Conservation (phyloP, 2,888 invertebrate species). For the Tetramorium bicarinatum region DNA sequence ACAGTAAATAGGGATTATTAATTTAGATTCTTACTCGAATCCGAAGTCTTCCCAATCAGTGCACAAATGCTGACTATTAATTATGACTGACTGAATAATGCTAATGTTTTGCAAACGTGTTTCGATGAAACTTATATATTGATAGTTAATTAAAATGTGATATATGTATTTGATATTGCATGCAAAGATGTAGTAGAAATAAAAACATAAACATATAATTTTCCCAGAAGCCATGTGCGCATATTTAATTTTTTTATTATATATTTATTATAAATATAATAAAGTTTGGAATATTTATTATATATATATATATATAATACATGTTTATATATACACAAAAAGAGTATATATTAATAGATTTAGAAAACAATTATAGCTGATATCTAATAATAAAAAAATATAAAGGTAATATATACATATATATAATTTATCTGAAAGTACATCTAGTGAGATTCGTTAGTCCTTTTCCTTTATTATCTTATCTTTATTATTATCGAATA, state of each 20-base stretch:
- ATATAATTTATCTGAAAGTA: no score
- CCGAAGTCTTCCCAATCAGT: neutral
- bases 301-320: no score
- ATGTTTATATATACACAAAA: neutral
- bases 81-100: neutral
- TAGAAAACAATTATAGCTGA: conserved; percentile 21
- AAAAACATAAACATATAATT: neutral
- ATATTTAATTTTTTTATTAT: neutral
- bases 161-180: neutral
- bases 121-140: neutral
- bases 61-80: neutral
- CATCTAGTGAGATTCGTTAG: no score
- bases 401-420: no score
- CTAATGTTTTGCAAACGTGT: neutral
- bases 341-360: neutral
- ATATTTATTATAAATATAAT: no score
- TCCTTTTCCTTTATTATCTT: no score
- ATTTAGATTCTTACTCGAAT: neutral
- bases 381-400: neutral
- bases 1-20: neutral
- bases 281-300: no score
- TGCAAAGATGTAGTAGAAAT: neutral
- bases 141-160: neutral
- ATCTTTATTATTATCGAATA: no score
- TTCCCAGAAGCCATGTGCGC: neutral